These are phyloP conservation scores for Neodiprion lecontei DNA, from an alignment of 1,140 invertebrate genomes.

Conservation along the genomic window DNA sequence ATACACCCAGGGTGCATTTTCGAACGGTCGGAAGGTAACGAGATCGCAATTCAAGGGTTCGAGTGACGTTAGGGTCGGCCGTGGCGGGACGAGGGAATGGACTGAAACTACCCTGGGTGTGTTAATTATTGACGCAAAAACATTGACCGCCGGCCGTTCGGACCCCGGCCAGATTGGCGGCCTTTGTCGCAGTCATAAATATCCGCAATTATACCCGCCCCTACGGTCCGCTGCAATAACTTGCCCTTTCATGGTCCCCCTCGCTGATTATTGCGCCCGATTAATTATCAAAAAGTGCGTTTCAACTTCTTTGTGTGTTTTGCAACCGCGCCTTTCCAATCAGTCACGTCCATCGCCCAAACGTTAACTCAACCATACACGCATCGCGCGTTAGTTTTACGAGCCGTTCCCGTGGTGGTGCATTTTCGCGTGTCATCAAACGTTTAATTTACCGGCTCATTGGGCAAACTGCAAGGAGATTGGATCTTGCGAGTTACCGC, in stretches of 20 bases:
- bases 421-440: conserved; percentile 2
- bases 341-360: neutral
- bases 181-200: conserved; percentile 15
- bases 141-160: neutral
- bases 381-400: neutral
- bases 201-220: conserved; percentile 12
- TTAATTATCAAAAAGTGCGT: conserved; percentile 15
- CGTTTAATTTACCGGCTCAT: neutral
- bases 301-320: neutral
- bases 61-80: neutral
- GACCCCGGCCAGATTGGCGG: conserved; percentile 13
- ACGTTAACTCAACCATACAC: neutral
- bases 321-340: neutral
- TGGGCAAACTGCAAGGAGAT: conserved; percentile 7
- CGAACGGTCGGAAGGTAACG: neutral
- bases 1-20: neutral
- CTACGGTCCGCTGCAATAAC: neutral
- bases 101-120: conserved; percentile 5
- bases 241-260: neutral
- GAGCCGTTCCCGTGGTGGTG: neutral
- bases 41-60: neutral
- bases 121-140: conserved; percentile 17
- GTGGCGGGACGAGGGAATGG: neutral
- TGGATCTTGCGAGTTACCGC: neutral
- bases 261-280: conserved; percentile 11